A percentile compares a stretch with the other conserved stretches of the same genome.
Evolutionary conservation across 2,888 invertebrate species (phyloP).

Genomic region (Idaea dimidiata): DNA sequence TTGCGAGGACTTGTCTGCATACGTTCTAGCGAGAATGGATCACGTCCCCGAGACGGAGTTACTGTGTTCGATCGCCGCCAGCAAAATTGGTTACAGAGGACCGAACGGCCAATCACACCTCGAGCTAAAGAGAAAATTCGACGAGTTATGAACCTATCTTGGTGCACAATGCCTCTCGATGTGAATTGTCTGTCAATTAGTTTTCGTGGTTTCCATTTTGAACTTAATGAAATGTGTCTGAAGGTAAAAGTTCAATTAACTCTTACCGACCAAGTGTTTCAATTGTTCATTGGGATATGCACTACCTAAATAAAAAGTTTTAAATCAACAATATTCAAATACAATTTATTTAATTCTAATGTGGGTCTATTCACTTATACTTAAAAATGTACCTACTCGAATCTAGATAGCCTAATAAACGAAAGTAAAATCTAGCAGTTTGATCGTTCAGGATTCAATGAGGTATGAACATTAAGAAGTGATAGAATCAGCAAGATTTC

Average conservation of each 20-base stretch:
- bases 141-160: conserved; percentile 28
- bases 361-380: too few species aligned
- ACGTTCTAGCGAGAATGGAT: conserved; percentile 46
- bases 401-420: too few species aligned
- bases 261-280: background rate
- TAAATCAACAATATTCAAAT: too few species aligned
- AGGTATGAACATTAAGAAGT: too few species aligned
- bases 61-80: conserved; percentile 44
- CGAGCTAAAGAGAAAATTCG: conserved; percentile 33
- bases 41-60: conserved; percentile 53
- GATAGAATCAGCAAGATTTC: too few species aligned
- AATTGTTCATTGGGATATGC: background rate
- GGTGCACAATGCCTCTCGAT: conserved; percentile 6
- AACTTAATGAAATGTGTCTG: background rate
- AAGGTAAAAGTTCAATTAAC: too few species aligned
- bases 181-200: background rate
- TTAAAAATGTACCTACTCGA: too few species aligned
- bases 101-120: conserved; percentile 52
- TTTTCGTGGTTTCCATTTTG: background rate
- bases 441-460: too few species aligned
- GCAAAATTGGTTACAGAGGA: conserved; percentile 42
- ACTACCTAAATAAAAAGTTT: background rate
- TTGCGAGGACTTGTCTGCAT: conserved; percentile 61
- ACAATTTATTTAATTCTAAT: too few species aligned
- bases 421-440: too few species aligned